Evolutionary conservation across 1,140 invertebrate species (phyloP).

Genomic region (Phenacoccus solenopsis): DNA sequence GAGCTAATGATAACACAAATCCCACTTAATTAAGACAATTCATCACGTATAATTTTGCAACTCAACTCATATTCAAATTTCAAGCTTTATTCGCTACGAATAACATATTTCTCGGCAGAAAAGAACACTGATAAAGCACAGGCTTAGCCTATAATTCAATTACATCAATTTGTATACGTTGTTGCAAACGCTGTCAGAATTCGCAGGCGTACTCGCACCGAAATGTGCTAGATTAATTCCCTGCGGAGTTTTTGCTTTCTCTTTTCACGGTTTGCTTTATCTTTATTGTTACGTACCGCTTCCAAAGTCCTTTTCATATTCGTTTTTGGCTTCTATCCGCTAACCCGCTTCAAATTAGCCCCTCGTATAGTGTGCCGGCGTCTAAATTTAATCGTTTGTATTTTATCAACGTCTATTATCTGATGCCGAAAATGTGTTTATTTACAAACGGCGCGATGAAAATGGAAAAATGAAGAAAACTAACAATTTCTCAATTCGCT

Average conservation of each 20-base stretch:
- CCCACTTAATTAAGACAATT: too few relatives aligned
- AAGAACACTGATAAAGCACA: not conserved
- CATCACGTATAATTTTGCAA: too few relatives aligned
- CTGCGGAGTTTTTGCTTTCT: not conserved
- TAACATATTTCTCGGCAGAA: not conserved
- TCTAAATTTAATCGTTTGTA: conserved; percentile 3
- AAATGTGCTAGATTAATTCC: not conserved
- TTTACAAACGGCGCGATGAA: not conserved
- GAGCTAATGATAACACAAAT: too few relatives aligned
- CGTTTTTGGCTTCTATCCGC: not conserved
- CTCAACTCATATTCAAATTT: not conserved
- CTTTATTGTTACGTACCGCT: not conserved
- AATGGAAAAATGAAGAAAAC: not conserved
- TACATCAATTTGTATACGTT: conserved; percentile 3
- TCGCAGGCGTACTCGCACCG: not conserved
- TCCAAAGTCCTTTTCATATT: conserved; percentile 1
- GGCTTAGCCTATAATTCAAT: not conserved
- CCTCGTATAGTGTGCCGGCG: not conserved
- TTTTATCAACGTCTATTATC: not conserved
- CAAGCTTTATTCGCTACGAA: not conserved
- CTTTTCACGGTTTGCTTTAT: conserved; percentile 1
- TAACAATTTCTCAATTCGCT: not conserved
- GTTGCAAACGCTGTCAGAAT: not conserved
- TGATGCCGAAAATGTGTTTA: not conserved
- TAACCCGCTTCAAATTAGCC: not conserved